phyloP scores from a whole-genome alignment of 2,888 invertebrate genomes.

The Polylopha cassiicola region DNA sequence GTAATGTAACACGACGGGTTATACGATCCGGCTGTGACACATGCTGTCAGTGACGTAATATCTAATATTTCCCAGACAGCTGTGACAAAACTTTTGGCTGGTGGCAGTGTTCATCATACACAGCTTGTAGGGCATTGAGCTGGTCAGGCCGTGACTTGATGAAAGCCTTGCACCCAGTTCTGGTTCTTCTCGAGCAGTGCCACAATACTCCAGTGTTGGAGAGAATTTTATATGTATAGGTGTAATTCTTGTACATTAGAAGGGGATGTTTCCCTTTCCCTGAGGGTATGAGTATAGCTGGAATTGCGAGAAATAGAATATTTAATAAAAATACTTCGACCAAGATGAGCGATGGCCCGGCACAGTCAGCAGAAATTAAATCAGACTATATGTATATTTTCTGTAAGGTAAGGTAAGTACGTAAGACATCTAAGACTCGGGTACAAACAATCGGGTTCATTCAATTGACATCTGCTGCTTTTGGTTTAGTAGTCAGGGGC shows the following conservation, averaged over 20 bases:
- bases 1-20: no score
- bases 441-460: no score
- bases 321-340: no score
- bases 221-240: conserved; percentile 49
- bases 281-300: conserved; percentile 51
- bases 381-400: no score
- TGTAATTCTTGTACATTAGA: conserved; percentile 46
- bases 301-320: conserved; percentile 19
- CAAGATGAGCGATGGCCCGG: no score
- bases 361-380: no score
- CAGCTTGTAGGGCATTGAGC: conserved; percentile 35
- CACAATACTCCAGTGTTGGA: conserved; percentile 47
- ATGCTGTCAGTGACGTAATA: no score
- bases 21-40: no score
- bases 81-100: conserved; percentile 21
- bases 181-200: conserved; percentile 54
- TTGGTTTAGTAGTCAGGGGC: no score
- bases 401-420: no score
- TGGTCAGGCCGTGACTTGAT: conserved; percentile 41
- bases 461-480: no score
- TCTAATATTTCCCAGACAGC: neutral
- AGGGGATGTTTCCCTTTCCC: conserved; percentile 57
- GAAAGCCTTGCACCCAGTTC: conserved; percentile 57
- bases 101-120: conserved; percentile 45
- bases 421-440: no score